Evolutionary conservation across 2,797 vertebrate species (phyloP), one percentile per base, ranked within the genome.

Genomic region (Carcharodon carcharias): DNA sequence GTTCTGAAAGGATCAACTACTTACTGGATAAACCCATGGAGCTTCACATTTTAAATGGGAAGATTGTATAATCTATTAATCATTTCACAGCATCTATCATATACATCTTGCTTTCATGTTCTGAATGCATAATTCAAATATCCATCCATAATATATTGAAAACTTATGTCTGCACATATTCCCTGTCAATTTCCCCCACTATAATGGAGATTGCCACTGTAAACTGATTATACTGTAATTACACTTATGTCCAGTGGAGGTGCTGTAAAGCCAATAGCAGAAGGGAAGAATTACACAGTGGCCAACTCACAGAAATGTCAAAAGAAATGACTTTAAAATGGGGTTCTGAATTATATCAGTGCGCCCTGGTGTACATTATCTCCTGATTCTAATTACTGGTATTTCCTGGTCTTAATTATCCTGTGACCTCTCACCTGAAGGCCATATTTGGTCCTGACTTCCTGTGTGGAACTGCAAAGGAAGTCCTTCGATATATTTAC

Each of bases 51-150:
- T 92, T 92, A 92, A 40, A 3, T 40, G 18, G 61, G 61, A 65
- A n/a, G 18, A 61, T 40, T 65, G 35, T 93, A 23, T 63, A 92
- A 92, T 92, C 89, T 63, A 93, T 93, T 40, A 65, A 93, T 93
- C 91, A 93, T 65, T 93, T 65, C 91, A 45, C 35, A 40, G 61
- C 61, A 93, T 93, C 61, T 93, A 40, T 65, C n/a, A 18, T 40
- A 40, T 40, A 93, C 91, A 93, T 93, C 91, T 65, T 93, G 91
- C 61, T 93, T 93, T 65, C 61, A 93, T 93, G 91, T 93, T 63
- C 18, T 11, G 18, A 93, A 93, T 93, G 91, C 35, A 93, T 93
- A 93, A 93, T 93, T 93, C 61, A 65, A 63, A 93, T 23, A 65
- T 23, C 61, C n/a, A 93, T 93, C 91, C 28, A 93, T 93, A 93